These are phyloP conservation scores for Chelonus formosanus DNA, from an alignment of 2,888 invertebrate species.

Conservation along the genomic window DNA sequence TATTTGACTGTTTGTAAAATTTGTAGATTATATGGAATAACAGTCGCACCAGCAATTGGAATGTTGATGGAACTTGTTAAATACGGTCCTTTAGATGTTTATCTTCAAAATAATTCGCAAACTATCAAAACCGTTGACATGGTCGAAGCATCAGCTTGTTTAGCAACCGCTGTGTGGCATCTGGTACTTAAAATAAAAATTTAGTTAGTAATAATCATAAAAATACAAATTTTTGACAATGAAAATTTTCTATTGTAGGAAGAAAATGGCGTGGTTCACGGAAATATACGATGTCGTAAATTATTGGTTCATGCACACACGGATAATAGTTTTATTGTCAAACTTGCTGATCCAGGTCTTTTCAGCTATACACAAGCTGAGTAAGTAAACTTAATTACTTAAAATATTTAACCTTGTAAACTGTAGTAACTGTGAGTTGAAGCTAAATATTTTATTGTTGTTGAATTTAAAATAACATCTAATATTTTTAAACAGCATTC, in stretches of 20 bases:
- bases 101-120: slow-evolving; percentile 67
- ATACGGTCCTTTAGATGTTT: slow-evolving; percentile 80
- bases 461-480: slow-evolving; percentile 22
- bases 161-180: slow-evolving; percentile 88
- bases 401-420: slow-evolving; percentile 19
- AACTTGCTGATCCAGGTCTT: slow-evolving; percentile 85
- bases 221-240: background rate
- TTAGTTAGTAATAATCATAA: slow-evolving; percentile 8
- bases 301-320: slow-evolving; percentile 80
- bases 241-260: background rate
- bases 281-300: slow-evolving; percentile 83
- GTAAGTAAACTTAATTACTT: slow-evolving; percentile 66
- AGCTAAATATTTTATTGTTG: slow-evolving; percentile 21
- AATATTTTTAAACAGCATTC: slow-evolving; percentile 70
- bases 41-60: slow-evolving; percentile 79
- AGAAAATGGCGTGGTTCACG: slow-evolving; percentile 84
- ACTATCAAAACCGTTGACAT: slow-evolving; percentile 75
- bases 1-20: slow-evolving; percentile 11
- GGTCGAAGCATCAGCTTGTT: slow-evolving; percentile 81
- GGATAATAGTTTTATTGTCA: slow-evolving; percentile 76
- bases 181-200: slow-evolving; percentile 67
- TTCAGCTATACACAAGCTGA: slow-evolving; percentile 66
- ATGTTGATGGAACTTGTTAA: slow-evolving; percentile 84
- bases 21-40: slow-evolving; percentile 79
- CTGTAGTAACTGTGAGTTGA: background rate